Percentiles rank a stretch among this genome's conserved stretches.
These are phyloP conservation scores for Lycorma delicatula DNA, from an alignment of 1,140 invertebrate genomes.

Conservation along the genomic window DNA sequence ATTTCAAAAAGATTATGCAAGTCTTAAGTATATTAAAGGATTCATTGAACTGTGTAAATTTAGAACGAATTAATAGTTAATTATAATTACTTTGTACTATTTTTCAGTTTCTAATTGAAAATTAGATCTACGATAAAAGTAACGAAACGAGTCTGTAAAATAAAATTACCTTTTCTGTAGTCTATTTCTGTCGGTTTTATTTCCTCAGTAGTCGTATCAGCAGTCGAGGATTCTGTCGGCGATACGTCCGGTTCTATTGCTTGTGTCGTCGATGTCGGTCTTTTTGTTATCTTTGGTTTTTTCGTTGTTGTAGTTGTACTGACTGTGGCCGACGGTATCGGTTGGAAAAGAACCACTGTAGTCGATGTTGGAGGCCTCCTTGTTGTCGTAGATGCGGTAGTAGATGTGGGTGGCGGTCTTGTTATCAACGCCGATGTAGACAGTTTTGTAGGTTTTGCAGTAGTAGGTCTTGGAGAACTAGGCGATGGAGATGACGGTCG, in stretches of 20 bases:
- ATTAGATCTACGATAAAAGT: no score
- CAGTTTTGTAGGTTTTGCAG: not conserved
- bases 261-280: conserved; percentile 6
- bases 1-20: no score
- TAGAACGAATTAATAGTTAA: no score
- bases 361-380: conserved; percentile 19
- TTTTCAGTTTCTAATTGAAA: no score
- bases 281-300: conserved; percentile 9
- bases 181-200: conserved; percentile 42
- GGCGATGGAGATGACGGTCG: not conserved
- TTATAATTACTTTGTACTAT: no score
- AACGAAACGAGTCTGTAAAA: no score
- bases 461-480: not conserved
- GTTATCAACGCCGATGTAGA: not conserved
- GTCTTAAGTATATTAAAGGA: no score
- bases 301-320: conserved; percentile 2
- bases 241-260: not conserved
- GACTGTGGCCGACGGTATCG: not conserved
- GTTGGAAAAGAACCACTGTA: conserved; percentile 12
- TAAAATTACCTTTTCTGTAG: conserved; percentile 58
- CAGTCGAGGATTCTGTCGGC: no score
- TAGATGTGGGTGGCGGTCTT: conserved; percentile 16
- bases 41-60: no score
- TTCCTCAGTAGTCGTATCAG: not conserved
- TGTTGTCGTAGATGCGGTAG: conserved; percentile 6